Percentiles rank a stretch among this genome's conserved stretches.
phyloP scores from a whole-genome alignment of 2,888 invertebrate genomes.

The Spilosoma lubricipeda region DNA sequence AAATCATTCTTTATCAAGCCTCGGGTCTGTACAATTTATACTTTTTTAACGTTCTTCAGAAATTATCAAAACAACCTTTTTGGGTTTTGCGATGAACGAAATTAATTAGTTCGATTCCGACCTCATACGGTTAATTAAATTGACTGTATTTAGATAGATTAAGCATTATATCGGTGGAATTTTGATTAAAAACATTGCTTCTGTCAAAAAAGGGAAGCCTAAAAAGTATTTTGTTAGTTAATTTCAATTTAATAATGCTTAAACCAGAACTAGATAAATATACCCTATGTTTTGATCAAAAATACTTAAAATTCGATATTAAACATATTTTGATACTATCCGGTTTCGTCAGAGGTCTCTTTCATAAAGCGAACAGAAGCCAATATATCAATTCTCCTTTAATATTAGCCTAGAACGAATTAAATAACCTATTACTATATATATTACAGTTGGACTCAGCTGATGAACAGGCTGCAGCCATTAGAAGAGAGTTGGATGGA shows the following conservation, averaged over 20 bases:
- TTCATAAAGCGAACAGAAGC: background rate
- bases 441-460: constrained; percentile 99
- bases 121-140: constrained; percentile 31
- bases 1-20: background rate
- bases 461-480: constrained; percentile 99
- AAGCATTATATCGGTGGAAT: constrained; percentile 5
- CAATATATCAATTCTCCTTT: background rate
- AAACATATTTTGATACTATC: background rate
- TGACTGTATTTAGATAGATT: constrained; percentile 11
- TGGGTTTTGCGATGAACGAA: constrained; percentile 28
- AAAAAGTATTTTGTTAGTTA: background rate
- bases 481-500: constrained; percentile 98
- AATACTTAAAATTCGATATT: background rate
- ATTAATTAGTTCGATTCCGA: constrained; percentile 31
- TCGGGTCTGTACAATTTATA: constrained; percentile 14
- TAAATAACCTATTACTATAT: constrained; percentile 22
- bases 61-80: constrained; percentile 31
- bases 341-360: background rate
- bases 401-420: background rate
- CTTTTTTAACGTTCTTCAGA: constrained; percentile 24
- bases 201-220: background rate
- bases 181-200: background rate
- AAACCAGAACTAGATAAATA: background rate
- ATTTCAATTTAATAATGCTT: background rate
- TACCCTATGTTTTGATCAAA: background rate